Evolutionary conservation across 2,888 invertebrate genomes (phyloP).

Genomic region (Amphipyra tragopoginis): DNA sequence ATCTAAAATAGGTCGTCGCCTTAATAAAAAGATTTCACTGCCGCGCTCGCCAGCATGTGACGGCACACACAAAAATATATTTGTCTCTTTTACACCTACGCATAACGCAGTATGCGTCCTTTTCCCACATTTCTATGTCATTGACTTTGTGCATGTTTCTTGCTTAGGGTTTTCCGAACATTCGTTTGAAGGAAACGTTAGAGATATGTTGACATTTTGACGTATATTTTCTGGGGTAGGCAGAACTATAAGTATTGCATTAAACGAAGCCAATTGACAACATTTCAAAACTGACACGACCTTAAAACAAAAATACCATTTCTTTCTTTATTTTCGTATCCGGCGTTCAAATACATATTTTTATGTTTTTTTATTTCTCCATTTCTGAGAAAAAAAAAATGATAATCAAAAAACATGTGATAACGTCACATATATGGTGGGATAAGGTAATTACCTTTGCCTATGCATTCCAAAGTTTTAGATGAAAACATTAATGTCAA

Average conservation of each 20-base stretch:
- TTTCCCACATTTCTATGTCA: constrained; percentile 67
- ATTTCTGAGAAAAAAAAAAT: too few species aligned
- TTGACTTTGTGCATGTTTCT: constrained; percentile 58
- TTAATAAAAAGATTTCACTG: constrained; percentile 79
- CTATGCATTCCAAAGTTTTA: too few species aligned
- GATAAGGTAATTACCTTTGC: too few species aligned
- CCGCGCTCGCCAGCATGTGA: constrained; percentile 65
- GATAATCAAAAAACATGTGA: too few species aligned
- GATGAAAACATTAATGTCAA: too few species aligned
- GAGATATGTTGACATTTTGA: constrained; percentile 1
- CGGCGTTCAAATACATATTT: too few species aligned
- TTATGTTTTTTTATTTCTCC: too few species aligned
- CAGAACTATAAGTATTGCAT: neutral
- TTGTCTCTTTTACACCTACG: constrained; percentile 62
- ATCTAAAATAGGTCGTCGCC: constrained; percentile 62
- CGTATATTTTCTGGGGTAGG: constrained; percentile 7
- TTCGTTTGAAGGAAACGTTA: constrained; percentile 47
- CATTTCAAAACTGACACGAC: too few species aligned
- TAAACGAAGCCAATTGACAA: too few species aligned
- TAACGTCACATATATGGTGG: too few species aligned
- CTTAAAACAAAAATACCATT: too few species aligned
- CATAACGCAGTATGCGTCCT: constrained; percentile 57
- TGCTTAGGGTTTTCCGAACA: constrained; percentile 59
- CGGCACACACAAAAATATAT: constrained; percentile 64
- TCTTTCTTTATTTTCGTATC: too few species aligned